These are phyloP conservation scores for Psittacara wagleri DNA, from an alignment of 2,113 vertebrate genomes.

Conservation along the genomic window DNA sequence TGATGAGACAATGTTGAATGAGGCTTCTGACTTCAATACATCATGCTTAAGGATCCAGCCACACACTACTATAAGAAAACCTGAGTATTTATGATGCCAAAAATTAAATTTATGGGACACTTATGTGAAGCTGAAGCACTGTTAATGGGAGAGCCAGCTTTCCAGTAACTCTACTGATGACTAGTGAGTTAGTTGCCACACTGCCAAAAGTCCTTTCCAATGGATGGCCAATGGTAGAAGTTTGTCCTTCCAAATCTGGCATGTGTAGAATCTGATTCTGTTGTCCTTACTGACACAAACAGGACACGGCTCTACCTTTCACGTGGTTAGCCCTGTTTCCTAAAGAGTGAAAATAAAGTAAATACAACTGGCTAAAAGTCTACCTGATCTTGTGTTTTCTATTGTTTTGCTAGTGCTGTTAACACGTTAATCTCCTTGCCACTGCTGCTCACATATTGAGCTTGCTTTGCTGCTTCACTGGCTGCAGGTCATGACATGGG, in stretches of 20 bases:
- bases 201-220: neutral
- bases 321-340: neutral
- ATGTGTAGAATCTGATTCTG: neutral
- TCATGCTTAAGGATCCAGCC: neutral
- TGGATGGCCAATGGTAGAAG: rapidly evolving
- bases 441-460: neutral
- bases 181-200: neutral
- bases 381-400: neutral
- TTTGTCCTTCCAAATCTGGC: neutral
- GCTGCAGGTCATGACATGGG: neutral
- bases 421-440: neutral
- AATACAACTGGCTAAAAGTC: neutral
- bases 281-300: neutral
- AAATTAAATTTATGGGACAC: neutral
- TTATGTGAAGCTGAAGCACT: neutral
- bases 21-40: neutral
- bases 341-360: neutral
- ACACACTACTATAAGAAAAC: neutral
- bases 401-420: neutral
- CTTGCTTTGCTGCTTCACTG: neutral
- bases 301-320: neutral
- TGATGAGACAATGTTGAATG: neutral
- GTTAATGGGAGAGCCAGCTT: neutral
- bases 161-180: neutral
- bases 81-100: neutral